Conservation (phyloP, 2,888 invertebrate species). For the Eretmocerus hayati region DNA sequence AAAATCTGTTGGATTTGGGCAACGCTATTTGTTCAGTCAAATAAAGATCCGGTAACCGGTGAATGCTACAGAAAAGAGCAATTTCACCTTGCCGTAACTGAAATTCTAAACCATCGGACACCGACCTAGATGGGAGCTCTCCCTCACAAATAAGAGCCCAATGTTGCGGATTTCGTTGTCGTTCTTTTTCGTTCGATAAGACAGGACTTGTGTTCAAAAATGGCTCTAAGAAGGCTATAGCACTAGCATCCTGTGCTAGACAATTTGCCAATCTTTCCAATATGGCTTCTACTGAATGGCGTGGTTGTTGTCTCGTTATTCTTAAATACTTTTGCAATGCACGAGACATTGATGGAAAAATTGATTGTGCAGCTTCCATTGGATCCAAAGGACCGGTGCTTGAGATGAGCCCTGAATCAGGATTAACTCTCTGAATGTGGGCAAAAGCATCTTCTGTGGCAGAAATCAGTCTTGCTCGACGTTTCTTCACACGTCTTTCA, state of each 20-base stretch:
- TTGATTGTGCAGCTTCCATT: conserved; percentile 93
- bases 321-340: conserved; percentile 94
- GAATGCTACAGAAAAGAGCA: conserved; percentile 79
- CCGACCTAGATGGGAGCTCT: conserved; percentile 77
- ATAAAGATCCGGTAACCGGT: conserved; percentile 86
- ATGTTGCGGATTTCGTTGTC: conserved; percentile 71
- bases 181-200: conserved; percentile 75
- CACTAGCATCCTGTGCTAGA: conserved; percentile 87
- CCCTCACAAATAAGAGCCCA: conserved; percentile 92
- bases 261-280: conserved; percentile 85
- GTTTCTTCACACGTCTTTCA: conserved; percentile 83
- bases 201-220: conserved; percentile 83
- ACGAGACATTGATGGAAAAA: conserved; percentile 93
- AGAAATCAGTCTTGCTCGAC: conserved; percentile 80
- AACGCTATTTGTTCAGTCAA: conserved; percentile 93
- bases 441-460: conserved; percentile 98
- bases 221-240: conserved; percentile 90
- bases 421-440: conserved; percentile 80
- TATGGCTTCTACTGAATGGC: conserved; percentile 91
- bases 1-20: conserved; percentile 92
- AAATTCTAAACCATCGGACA: conserved; percentile 78
- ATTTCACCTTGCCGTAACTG: conserved; percentile 90
- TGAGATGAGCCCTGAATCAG: conserved; percentile 67
- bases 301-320: conserved; percentile 90
- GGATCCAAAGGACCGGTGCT: conserved; percentile 70